Evolutionary conservation across 2,888 invertebrate genomes (phyloP), one percentile per base, ranked within the genome.

Genomic region (Zootermopsis nevadensis): DNA sequence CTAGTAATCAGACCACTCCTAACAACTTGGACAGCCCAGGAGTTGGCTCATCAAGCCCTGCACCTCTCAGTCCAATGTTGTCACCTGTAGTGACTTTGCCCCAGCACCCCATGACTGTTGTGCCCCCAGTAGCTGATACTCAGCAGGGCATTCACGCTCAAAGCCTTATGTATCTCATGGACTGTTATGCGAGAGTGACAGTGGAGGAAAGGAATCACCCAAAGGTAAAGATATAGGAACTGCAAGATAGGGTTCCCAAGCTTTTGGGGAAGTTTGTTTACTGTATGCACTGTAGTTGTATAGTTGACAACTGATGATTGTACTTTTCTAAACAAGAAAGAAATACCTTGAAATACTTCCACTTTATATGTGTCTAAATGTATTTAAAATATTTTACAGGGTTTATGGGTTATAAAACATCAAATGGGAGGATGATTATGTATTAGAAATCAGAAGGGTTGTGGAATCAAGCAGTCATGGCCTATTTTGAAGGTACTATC

Each of bases 121-220:
- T 86, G 55, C 87, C 77, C 86, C 89, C 88, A 84, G 90, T 89
- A 87, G 89, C 89, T 83, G 77, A 89, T 90, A 84, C 89, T 90
- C 82, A 88, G 89, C 86, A 88, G 79, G 76, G 12, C 66, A 69
- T 88, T 0, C 86, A 87, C 76, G 86, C 86, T 38, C 77, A 87
- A 66, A 89, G 89, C 1, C 85, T 90, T 33, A 87, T 87, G 77
- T 94, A 93, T 87, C 88, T 94, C 82, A 89, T 93, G 87, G 93
- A 93, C 85, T 92, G 92, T 87, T 96, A 96, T 88, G 93, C 93
- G 66, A 92, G 95, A 86, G 94, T 95, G 27, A 92, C 93, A 60
- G 88, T 93, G 0, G 96, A 96, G 88, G 95, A 95, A 88, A 90
- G 95, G 86, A 94, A 93, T 87, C 92, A 95, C 88, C 94, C 95